Evolutionary conservation across 1,140 invertebrate species (phyloP).

Genomic region (Diplogasteroides magnus): DNA sequence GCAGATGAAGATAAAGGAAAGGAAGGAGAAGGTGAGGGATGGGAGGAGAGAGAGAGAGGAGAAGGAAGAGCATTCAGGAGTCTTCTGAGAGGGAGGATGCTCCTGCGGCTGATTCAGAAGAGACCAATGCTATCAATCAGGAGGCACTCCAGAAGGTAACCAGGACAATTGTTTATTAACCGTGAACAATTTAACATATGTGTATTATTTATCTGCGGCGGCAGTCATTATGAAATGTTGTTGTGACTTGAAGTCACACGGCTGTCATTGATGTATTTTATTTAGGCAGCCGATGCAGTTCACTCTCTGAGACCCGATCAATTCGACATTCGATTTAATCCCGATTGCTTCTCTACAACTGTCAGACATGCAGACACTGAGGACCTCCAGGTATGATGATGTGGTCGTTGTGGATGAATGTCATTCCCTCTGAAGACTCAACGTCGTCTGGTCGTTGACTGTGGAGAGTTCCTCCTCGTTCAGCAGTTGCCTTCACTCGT

Average conservation of each 20-base stretch:
- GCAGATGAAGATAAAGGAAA: constrained; percentile 67
- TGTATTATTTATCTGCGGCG: too few relatives aligned
- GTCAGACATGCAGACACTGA: constrained; percentile 75
- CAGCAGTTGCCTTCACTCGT: neutral
- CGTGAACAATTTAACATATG: too few relatives aligned
- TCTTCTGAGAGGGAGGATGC: neutral
- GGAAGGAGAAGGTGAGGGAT: constrained; percentile 65
- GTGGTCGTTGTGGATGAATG: constrained; percentile 56
- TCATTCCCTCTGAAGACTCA: neutral
- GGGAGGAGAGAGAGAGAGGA: neutral
- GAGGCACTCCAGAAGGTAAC: constrained; percentile 9
- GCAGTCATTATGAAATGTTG: too few relatives aligned
- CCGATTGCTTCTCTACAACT: constrained; percentile 90
- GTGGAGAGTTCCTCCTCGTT: neutral
- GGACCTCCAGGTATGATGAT: constrained; percentile 72
- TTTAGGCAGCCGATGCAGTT: constrained; percentile 68
- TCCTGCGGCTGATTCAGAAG: constrained; percentile 15
- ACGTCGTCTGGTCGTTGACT: neutral
- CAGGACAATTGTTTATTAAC: too few relatives aligned
- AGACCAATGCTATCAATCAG: constrained; percentile 9
- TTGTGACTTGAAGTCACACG: too few relatives aligned
- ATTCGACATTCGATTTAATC: constrained; percentile 95
- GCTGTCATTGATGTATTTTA: too few relatives aligned
- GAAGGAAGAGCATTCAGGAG: too few relatives aligned
- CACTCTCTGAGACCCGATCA: constrained; percentile 78